Conservation (phyloP, 1,140 invertebrate genomes). For the Calliopsis andreniformis region DNA sequence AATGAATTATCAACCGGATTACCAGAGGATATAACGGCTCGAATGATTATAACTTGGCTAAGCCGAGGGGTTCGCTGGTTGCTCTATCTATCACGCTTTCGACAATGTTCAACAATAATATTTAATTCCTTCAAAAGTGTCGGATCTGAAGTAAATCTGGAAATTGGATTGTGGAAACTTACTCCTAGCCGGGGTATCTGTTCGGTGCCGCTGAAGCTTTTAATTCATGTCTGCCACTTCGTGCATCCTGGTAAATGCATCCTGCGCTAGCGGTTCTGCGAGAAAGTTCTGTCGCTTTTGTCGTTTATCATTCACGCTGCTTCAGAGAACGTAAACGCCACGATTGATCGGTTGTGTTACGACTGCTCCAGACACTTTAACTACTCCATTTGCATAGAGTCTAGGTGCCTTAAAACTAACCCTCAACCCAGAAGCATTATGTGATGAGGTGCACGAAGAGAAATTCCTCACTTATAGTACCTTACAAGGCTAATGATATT, state of each 20-base stretch:
- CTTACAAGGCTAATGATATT: no score
- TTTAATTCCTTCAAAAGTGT: background rate
- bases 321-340: background rate
- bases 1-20: constrained; percentile 32
- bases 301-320: background rate
- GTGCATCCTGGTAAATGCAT: constrained; percentile 1
- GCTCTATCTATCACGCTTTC: background rate
- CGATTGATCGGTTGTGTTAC: background rate
- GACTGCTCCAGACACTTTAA: background rate
- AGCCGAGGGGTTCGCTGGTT: background rate
- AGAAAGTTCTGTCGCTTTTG: background rate
- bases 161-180: background rate
- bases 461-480: no score
- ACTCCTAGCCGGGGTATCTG: background rate
- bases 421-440: no score
- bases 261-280: background rate
- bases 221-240: background rate
- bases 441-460: no score
- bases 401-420: no score
- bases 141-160: background rate
- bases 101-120: constrained; percentile 14
- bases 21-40: background rate
- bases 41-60: constrained; percentile 16
- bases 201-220: no score
- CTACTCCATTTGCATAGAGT: background rate